A percentile compares a stretch with the other conserved stretches of the same genome.
phyloP scores from a whole-genome alignment of 2,797 vertebrate genomes.

The Pteronotus mesoamericanus region DNA sequence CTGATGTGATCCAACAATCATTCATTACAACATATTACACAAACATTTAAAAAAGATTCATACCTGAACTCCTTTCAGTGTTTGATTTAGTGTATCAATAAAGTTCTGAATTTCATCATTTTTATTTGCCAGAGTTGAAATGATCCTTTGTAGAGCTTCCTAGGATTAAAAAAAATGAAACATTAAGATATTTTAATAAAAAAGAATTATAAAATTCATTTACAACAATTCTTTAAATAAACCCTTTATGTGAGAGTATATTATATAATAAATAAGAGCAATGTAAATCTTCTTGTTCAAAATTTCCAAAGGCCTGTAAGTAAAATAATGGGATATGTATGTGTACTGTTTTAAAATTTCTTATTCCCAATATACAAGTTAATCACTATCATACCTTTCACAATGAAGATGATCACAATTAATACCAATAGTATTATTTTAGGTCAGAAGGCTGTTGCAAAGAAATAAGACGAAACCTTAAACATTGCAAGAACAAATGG shows the following conservation, averaged over 20 bases:
- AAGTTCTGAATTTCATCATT: conserved; percentile 94
- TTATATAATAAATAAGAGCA: neutral
- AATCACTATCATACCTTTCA: neutral
- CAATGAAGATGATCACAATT: neutral
- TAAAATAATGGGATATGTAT: neutral
- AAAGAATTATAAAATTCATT: neutral
- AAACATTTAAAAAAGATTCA: conserved; percentile 37
- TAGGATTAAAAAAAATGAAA: conserved; percentile 75
- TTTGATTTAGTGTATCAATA: conserved; percentile 88
- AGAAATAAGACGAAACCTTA: neutral
- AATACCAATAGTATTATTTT: conserved; percentile 1
- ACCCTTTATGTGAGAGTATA: neutral
- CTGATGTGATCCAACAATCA: conserved; percentile 3
- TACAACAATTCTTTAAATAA: conserved; percentile 12
- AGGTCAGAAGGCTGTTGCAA: neutral
- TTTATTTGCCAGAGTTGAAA: conserved; percentile 92
- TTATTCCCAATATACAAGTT: neutral
- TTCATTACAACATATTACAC: neutral
- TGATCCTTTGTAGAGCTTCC: conserved; percentile 95
- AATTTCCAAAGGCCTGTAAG: neutral
- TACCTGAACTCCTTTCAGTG: conserved; percentile 91
- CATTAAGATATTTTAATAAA: neutral
- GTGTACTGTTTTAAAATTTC: neutral
- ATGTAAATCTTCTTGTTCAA: neutral
- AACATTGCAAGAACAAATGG: neutral